Evolutionary conservation across 2,113 vertebrate genomes (phyloP).

Genomic region (Amazona guildingii): DNA sequence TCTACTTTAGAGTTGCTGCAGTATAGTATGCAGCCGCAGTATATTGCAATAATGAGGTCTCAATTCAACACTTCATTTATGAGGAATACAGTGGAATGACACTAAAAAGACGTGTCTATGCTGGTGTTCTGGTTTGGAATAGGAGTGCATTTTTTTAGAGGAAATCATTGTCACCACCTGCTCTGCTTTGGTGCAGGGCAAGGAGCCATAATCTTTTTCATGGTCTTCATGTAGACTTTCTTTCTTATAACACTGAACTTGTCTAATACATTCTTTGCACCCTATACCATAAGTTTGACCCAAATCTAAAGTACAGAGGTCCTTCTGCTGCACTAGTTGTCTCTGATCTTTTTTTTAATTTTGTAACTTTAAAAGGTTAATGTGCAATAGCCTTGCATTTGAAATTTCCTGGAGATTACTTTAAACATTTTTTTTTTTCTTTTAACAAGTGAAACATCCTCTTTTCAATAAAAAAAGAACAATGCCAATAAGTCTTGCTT

Average conservation of each 20-base stretch:
- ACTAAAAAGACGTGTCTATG: neutral
- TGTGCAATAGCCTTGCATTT: neutral
- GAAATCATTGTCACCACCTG: neutral
- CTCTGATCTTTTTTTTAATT: neutral
- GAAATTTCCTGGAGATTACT: neutral
- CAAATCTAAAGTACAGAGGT: neutral
- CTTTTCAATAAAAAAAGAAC: neutral
- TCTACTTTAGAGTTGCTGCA: neutral
- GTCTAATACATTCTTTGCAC: neutral
- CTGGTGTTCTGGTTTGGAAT: neutral
- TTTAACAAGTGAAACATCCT: neutral
- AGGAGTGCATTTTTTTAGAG: fast-evolving
- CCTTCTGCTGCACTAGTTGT: neutral
- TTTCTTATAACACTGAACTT: neutral
- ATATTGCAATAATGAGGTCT: neutral
- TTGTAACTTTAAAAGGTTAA: neutral
- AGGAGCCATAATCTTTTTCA: neutral
- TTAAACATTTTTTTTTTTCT: neutral
- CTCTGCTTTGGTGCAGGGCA: neutral
- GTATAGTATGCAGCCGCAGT: neutral
- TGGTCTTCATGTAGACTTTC: neutral
- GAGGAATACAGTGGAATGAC: neutral
- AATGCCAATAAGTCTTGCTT: neutral
- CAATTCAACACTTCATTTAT: neutral
- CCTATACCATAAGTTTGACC: neutral